These are phyloP conservation scores for Caretta caretta DNA, from an alignment of 2,113 vertebrate species.

Conservation along the genomic window DNA sequence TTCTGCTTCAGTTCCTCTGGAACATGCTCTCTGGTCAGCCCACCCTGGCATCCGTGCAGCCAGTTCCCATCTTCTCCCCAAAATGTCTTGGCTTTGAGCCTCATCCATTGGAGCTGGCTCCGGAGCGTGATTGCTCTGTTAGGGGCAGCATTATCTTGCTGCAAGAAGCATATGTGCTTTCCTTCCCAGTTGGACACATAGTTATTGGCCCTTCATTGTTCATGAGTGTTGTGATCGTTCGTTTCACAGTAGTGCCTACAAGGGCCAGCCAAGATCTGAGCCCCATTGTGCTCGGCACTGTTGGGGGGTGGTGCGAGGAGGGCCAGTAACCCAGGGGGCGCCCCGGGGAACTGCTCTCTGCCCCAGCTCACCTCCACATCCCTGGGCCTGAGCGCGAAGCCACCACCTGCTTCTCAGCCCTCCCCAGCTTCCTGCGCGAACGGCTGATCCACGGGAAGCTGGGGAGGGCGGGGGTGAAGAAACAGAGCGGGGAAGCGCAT, in stretches of 20 bases:
- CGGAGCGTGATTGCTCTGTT: not conserved
- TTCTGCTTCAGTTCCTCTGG: fast-evolving
- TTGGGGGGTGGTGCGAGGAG: too few species aligned
- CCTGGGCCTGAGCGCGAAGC: too few species aligned
- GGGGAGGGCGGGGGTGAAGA: too few species aligned
- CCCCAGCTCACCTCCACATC: too few species aligned
- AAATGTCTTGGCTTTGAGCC: not conserved
- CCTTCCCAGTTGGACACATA: fast-evolving
- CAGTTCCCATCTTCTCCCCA: fast-evolving
- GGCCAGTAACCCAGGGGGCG: too few species aligned
- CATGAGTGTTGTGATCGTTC: not conserved
- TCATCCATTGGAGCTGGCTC: not conserved
- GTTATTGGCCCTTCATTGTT: not conserved
- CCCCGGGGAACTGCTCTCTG: too few species aligned
- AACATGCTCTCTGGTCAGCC: fast-evolving
- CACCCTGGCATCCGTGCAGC: fast-evolving
- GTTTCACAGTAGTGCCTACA: not conserved
- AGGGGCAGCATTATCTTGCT: not conserved
- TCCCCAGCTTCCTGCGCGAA: too few species aligned
- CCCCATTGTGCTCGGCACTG: not conserved
- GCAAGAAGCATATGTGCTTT: not conserved
- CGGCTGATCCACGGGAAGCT: too few species aligned
- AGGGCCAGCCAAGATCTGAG: not conserved
- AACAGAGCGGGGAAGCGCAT: too few species aligned
- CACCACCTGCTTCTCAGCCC: too few species aligned